A percentile compares a stretch with the other conserved stretches of the same genome.
Evolutionary conservation across 2,113 vertebrate species (phyloP).

Genomic region (Hemibagrus wyckioides): DNA sequence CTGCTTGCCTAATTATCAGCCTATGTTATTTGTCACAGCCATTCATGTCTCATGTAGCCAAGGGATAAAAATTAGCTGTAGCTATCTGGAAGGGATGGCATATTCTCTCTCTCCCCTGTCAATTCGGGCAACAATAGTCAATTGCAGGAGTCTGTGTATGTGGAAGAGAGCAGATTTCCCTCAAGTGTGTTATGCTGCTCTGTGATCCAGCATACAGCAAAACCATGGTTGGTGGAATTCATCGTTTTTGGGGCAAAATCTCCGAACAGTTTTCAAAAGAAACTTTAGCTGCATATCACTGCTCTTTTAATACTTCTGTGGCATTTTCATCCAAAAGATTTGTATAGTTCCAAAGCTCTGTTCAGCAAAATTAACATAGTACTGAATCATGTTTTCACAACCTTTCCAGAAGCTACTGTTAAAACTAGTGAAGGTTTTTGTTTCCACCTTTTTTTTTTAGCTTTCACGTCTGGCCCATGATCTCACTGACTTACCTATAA

Average conservation of each 20-base stretch:
- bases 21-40: too few relatives aligned
- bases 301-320: neutral
- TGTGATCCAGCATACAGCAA: neutral
- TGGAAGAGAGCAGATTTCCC: neutral
- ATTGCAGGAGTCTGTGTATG: neutral
- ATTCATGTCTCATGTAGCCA: too few relatives aligned
- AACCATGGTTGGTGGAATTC: neutral
- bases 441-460: neutral
- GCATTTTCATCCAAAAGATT: neutral
- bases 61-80: too few relatives aligned
- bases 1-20: too few relatives aligned
- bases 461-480: neutral
- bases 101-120: neutral
- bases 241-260: neutral
- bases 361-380: neutral
- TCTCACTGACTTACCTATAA: neutral
- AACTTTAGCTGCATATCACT: neutral
- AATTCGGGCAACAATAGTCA: neutral
- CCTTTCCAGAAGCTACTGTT: neutral
- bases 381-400: neutral
- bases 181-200: neutral
- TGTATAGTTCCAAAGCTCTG: neutral
- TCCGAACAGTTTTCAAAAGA: neutral
- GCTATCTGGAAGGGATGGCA: neutral
- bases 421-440: neutral